A percentile compares a stretch with the other conserved stretches of the same genome.
Evolutionary conservation across 2,888 invertebrate species (phyloP).

Genomic region (Acanthopleura granulata): DNA sequence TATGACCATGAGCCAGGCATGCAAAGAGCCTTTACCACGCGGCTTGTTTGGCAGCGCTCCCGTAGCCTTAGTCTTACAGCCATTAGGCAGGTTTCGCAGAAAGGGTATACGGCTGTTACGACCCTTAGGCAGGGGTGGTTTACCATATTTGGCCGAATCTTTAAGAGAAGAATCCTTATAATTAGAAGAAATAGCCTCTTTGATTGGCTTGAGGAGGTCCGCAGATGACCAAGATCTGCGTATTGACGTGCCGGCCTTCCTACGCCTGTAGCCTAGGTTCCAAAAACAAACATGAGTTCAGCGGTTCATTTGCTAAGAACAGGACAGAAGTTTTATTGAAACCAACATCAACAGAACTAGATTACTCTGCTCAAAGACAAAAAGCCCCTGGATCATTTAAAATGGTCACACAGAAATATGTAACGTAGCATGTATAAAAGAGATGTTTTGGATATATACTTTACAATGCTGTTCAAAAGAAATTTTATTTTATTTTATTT

Average conservation of each 20-base stretch:
- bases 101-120: conserved; percentile 18
- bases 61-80: conserved; percentile 5
- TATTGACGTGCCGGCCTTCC: conserved; percentile 27
- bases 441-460: too few species aligned
- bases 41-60: conserved; percentile 11
- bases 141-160: conserved; percentile 20
- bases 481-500: too few species aligned
- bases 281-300: not conserved
- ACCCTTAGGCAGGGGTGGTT: conserved; percentile 13
- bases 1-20: not conserved
- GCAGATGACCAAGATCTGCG: conserved; percentile 48
- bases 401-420: too few species aligned
- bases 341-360: too few species aligned
- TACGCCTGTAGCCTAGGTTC: not conserved
- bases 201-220: conserved; percentile 48
- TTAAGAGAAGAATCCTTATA: conserved; percentile 16
- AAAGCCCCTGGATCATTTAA: too few species aligned
- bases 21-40: conserved; percentile 13
- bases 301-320: too few species aligned
- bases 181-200: conserved; percentile 9
- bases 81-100: conserved; percentile 8
- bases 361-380: too few species aligned
- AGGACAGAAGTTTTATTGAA: too few species aligned
- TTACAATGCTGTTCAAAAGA: too few species aligned
- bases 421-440: too few species aligned